Base-by-base conservation (phyloP, 1,140 invertebrate genomes). In the Drosophila insularis region DNA sequence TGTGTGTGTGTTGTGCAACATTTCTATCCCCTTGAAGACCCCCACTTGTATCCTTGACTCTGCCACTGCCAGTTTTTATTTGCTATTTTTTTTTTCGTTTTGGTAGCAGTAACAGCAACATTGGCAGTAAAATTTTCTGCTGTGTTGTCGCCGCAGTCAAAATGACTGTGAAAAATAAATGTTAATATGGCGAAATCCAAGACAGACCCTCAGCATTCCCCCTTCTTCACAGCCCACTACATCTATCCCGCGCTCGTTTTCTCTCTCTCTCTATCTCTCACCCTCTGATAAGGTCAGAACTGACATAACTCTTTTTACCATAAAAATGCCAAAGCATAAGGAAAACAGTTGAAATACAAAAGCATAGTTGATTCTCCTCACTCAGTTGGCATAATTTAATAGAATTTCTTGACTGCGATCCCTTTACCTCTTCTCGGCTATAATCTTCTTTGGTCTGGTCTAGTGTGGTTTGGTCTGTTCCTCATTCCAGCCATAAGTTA, bases 111-210 rank as follows among this genome's bases (percentile, higher is more conserved):
- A 78, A 64, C 77, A 72, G 68, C 39, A 64, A 50, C 55, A 31
- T 39, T 40, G 62, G 65, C 68, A 68, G 74, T 78, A 79, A 77
- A 79, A 81, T 79, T 76, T 78, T 87, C 55, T 81, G 81, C 81
- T 79, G 81, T 77, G 81, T 80, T 85, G 81, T 85, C 81, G 74
- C 67, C 67, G 69, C 71, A 71, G 71, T 81, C 79, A 79, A 87
- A 86, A 87, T 81, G 75, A 73, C 68, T 81, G 71, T 79, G 78
- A 79, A 76, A 86, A 81, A 86, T 87, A 87, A 86, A 86, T 81
- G 82, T 81, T 86, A 86, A 87, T 81, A 87, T 76, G 82, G 64
- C 63, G 73, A 86, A 74, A 68, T 13, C 59, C 60, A 63, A 69
- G 39, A 43, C 55, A 37, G 27, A 58, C 54, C 37, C 23, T 19